Evolutionary conservation across 2,113 vertebrate genomes (phyloP), one percentile per base, ranked within the genome.

Genomic region (Cinclus cinclus): DNA sequence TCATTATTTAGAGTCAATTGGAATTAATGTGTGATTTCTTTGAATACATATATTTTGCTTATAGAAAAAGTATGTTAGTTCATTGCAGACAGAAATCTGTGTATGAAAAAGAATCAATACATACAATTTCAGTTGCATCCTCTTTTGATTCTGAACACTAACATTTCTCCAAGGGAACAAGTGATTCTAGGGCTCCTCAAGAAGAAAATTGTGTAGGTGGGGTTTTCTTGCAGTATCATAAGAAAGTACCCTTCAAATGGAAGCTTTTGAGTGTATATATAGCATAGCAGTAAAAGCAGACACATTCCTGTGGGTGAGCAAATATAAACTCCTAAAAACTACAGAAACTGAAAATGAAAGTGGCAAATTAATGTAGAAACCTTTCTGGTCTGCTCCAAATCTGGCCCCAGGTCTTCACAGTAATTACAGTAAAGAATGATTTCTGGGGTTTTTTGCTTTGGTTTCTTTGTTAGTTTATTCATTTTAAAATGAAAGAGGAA

Each of bases 181-280:
- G 71, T 37, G 59, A 92, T 83, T 90, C 83, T 64, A 68, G 42
- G 33, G 46, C 78, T 91, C 46, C 58, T 89, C 50, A 88, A 88
- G 86, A 88, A 75, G 68, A 90, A 88, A 77, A 68, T n/a, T 71
- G 68, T 89, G 80, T 87, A 74, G 92, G 83, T 69, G 89, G 83
- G 35, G 9, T 83, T 91, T 96, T 91, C 87, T 95, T 91, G 70
- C 84, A 67, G 76, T 59, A 83, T 94, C 73, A 75, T 60, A 68
- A 89, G 41, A 49, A 91, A 94, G 47, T 52, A 77, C 47, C 53
- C 59, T 92, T 92, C 78, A 86, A 65, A 77, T 58, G 86, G 86
- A 70, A 88, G 47, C 41, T 82, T 83, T 44, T 47, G 42, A 62
- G 64, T 31, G 11, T 81, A 77, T 92, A 65, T 90, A 46, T 85